A percentile compares a stretch with the other conserved stretches of the same genome.
phyloP scores from a whole-genome alignment of 2,888 invertebrate species.

The Falcaria lacertinaria region DNA sequence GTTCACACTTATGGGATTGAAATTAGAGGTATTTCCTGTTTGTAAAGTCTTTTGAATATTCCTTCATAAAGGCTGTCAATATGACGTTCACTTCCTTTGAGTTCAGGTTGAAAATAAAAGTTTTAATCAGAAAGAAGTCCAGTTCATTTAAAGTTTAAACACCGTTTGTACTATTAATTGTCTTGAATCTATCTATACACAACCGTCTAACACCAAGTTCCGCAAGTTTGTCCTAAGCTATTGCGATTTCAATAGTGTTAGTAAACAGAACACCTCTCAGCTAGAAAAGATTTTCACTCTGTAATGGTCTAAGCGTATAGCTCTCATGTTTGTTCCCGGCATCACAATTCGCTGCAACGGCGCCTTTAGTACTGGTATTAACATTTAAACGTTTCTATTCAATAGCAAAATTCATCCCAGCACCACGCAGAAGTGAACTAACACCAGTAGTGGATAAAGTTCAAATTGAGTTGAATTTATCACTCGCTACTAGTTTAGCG shows the following conservation, averaged over 20 bases:
- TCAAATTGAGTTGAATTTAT: slow-evolving; percentile 20
- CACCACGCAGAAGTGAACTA: slow-evolving; percentile 16
- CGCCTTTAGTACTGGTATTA: not conserved
- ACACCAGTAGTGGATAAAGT: slow-evolving; percentile 21
- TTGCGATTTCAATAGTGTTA: not conserved
- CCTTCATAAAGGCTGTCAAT: too few relatives aligned
- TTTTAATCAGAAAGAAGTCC: too few relatives aligned
- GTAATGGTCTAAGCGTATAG: not conserved
- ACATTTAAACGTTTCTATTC: slow-evolving; percentile 1
- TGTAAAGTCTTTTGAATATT: too few relatives aligned
- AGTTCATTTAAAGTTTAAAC: too few relatives aligned
- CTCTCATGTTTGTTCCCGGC: not conserved
- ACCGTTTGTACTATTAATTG: too few relatives aligned
- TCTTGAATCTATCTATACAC: too few relatives aligned
- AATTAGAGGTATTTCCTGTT: too few relatives aligned
- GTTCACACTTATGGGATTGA: not conserved
- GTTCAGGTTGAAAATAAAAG: too few relatives aligned
- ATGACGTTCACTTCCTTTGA: too few relatives aligned
- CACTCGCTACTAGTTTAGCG: slow-evolving; percentile 3
- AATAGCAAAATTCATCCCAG: slow-evolving; percentile 13
- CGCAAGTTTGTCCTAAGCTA: not conserved
- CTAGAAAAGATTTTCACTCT: not conserved
- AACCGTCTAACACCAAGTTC: too few relatives aligned
- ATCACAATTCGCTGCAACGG: not conserved
- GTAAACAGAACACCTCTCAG: not conserved